A percentile compares a stretch with the other conserved stretches of the same genome.
These are phyloP conservation scores for Frankliniella fusca DNA, from an alignment of 2,888 invertebrate genomes.

Conservation along the genomic window DNA sequence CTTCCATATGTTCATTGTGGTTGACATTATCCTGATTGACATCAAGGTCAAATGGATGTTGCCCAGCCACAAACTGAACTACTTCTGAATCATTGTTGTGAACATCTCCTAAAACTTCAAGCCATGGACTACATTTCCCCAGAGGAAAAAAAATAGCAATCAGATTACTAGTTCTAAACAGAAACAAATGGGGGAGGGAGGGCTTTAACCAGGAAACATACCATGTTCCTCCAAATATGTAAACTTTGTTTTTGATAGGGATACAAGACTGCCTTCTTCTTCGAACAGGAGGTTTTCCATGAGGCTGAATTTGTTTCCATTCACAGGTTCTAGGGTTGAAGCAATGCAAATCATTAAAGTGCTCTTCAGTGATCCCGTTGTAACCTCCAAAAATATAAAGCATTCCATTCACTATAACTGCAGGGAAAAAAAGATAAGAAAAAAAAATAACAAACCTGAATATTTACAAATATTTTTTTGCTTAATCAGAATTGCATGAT, in stretches of 20 bases:
- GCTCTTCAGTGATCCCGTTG: conserved; percentile 68
- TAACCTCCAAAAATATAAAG: conserved; percentile 90
- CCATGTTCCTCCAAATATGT: conserved; percentile 89
- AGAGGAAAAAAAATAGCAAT: not conserved
- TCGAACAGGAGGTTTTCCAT: conserved; percentile 59
- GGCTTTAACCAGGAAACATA: conserved; percentile 42
- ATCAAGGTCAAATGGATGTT: not conserved
- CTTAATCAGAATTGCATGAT: not conserved
- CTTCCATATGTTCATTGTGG: conserved; percentile 35
- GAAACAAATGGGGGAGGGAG: no score
- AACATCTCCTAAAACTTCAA: not conserved
- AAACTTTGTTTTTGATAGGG: conserved; percentile 66
- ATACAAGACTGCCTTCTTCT: conserved; percentile 77
- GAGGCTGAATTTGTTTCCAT: conserved; percentile 60
- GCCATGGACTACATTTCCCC: not conserved
- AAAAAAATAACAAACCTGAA: not conserved
- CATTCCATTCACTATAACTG: conserved; percentile 70
- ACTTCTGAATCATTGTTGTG: not conserved
- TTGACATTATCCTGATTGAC: conserved; percentile 3
- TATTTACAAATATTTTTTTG: conserved; percentile 32
- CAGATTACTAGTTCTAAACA: not conserved
- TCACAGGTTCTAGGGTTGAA: conserved; percentile 60
- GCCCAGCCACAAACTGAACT: not conserved
- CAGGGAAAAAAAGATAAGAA: conserved; percentile 46
- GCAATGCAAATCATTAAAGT: conserved; percentile 79